Evolutionary conservation across 37 sponge, comb jelly and placozoan species (phyloP).

Genomic region (Axinella damicornis): DNA sequence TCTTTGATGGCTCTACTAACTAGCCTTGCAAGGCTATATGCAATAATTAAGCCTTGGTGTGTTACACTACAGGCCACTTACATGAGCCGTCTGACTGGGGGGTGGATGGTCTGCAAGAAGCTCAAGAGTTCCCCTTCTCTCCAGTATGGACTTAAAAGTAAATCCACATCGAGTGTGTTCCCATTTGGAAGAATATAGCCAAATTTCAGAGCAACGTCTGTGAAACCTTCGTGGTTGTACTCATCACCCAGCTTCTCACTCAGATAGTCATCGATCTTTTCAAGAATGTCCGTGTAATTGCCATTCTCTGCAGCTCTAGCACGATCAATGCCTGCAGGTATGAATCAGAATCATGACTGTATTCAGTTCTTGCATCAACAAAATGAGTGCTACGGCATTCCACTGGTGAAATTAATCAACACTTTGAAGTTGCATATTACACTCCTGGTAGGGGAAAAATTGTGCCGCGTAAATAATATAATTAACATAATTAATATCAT

Average conservation of each 20-base stretch:
- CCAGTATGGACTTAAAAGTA: slow-evolving; percentile 23
- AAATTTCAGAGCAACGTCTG: slow-evolving; percentile 25
- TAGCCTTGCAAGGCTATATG: background rate
- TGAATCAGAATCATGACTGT: no score
- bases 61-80: no score
- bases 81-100: background rate
- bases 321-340: slow-evolving; percentile 1
- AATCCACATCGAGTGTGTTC: slow-evolving; percentile 2
- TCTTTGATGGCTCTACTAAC: no score
- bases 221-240: background rate
- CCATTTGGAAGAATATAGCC: background rate
- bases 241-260: background rate
- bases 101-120: background rate
- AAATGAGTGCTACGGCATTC: no score
- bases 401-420: no score
- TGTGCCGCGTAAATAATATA: no score
- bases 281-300: background rate
- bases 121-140: background rate
- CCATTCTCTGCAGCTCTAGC: slow-evolving; percentile 6
- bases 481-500: no score
- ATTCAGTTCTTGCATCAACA: no score
- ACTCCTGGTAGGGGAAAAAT: no score
- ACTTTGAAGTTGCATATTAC: no score
- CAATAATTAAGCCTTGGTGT: background rate
- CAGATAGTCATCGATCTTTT: slow-evolving; percentile 5